Base-by-base conservation (phyloP, 2,797 vertebrate species). In the Leptoclinus maculatus region DNA sequence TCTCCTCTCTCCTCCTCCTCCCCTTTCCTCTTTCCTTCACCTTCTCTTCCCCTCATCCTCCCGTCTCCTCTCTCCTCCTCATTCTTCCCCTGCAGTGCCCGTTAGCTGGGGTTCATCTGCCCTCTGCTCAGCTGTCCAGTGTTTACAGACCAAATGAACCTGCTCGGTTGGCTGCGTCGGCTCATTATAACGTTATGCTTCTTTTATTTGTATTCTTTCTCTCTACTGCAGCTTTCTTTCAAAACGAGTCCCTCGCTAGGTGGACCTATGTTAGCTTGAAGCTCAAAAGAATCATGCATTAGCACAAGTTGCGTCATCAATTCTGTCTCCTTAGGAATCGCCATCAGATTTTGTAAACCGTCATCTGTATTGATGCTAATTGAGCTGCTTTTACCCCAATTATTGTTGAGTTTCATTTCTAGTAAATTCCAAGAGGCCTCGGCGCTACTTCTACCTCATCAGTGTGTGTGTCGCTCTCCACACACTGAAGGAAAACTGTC, bases 401-500 rank as follows among this genome's bases (percentile, higher is more conserved):
- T 25, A 11, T 58, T 36, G 12, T 23, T 45, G 12, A 39, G 19
- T 67, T 76, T 65, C 25, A 74, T 62, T 69, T 65, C 36, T 45
- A 14, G 23, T 27, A 74, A 62, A 70, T 45, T 23, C 38, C 27
- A 49, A 17, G 51, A 57, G 66, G 19, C 17, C 57, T 66, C 7
- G 59, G 32, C n/a, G 38, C 34, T 64, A 1, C 58, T 54, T 39
- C 21, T 34, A 16, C 36, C 27, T 8, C 27, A 74, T 54, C 43
- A 19, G 38, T 56, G 39, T 76, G 69, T 51, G 62, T 62, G 29
- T 71, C 3, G 1, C 49, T 53, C 38, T 53, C 36, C 66, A 32
- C 54, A 60, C 67, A 62, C 57, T 71, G 64, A 74, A 82, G 59
- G 62, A 58, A 81, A 43, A 70, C 71, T 75, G 70, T 68, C 78